These are phyloP conservation scores for Epizoanthus illoricatus DNA, from an alignment of 92 coral and sea anemone genomes.

Conservation along the genomic window DNA sequence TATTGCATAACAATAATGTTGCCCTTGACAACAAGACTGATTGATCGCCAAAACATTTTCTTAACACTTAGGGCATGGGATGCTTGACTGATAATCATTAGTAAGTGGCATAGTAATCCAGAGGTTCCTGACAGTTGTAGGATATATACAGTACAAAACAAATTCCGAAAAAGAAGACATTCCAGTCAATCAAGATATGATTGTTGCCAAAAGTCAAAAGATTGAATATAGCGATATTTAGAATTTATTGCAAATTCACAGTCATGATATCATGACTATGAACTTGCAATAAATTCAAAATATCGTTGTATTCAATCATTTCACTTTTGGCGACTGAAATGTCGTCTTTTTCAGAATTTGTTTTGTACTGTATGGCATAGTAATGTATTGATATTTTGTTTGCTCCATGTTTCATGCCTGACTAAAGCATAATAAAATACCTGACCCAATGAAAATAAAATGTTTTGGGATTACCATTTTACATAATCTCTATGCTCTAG, in stretches of 20 bases:
- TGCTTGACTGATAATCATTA: neutral
- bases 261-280: too few relatives aligned
- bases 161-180: too few relatives aligned
- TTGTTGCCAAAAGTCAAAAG: too few relatives aligned
- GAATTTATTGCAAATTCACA: too few relatives aligned
- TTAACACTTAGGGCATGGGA: neutral
- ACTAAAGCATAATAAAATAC: slow-evolving; percentile 3
- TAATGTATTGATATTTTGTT: neutral
- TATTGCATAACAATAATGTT: neutral
- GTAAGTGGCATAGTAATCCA: neutral
- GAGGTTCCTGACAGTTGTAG: too few relatives aligned
- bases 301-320: too few relatives aligned
- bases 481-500: neutral
- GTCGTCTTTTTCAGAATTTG: too few relatives aligned
- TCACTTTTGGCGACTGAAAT: too few relatives aligned
- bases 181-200: too few relatives aligned
- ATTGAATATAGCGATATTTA: too few relatives aligned
- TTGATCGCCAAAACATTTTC: slow-evolving; percentile 1
- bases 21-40: neutral
- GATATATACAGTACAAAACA: too few relatives aligned
- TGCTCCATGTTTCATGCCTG: neutral
- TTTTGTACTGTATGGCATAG: neutral
- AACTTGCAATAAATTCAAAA: too few relatives aligned
- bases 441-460: slow-evolving; percentile 8
- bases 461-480: neutral